Percentiles rank a stretch among this genome's conserved stretches.
Conservation (phyloP, 2,888 invertebrate genomes). For the Xestobium rufovillosum region DNA sequence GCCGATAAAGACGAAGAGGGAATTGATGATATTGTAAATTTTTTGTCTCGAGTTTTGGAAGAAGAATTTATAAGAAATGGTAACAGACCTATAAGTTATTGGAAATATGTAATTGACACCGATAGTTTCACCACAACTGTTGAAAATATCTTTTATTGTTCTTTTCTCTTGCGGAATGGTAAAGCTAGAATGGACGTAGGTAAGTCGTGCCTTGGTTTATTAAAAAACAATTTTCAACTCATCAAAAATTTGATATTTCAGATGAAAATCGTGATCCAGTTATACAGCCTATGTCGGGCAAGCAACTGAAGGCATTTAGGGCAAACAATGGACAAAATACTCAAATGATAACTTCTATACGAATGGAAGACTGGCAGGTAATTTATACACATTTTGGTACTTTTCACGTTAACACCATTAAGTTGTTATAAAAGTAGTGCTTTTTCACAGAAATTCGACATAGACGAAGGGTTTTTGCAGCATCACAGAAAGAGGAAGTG, state of each 20-base stretch:
- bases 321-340: conserved; percentile 39
- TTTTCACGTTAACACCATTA: no score
- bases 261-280: conserved; percentile 28
- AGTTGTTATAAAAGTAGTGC: neutral
- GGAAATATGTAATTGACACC: conserved; percentile 53
- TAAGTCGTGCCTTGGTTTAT: conserved; percentile 29
- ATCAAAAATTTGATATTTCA: conserved; percentile 12
- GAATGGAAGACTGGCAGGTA: conserved; percentile 52
- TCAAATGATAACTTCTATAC: conserved; percentile 52
- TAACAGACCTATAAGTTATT: conserved; percentile 49
- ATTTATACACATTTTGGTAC: no score
- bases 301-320: conserved; percentile 29
- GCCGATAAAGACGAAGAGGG: conserved; percentile 49
- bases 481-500: conserved; percentile 22
- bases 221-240: neutral
- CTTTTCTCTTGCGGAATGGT: conserved; percentile 55
- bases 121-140: conserved; percentile 51
- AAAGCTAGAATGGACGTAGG: conserved; percentile 46
- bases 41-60: conserved; percentile 45
- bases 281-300: conserved; percentile 30
- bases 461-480: conserved; percentile 28
- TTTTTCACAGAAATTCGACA: conserved; percentile 25
- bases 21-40: conserved; percentile 49
- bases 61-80: conserved; percentile 41
- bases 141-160: conserved; percentile 58